These are phyloP conservation scores for Montipora sp. DNA, from an alignment of 64 coral and sea anemone genomes.

Conservation along the genomic window DNA sequence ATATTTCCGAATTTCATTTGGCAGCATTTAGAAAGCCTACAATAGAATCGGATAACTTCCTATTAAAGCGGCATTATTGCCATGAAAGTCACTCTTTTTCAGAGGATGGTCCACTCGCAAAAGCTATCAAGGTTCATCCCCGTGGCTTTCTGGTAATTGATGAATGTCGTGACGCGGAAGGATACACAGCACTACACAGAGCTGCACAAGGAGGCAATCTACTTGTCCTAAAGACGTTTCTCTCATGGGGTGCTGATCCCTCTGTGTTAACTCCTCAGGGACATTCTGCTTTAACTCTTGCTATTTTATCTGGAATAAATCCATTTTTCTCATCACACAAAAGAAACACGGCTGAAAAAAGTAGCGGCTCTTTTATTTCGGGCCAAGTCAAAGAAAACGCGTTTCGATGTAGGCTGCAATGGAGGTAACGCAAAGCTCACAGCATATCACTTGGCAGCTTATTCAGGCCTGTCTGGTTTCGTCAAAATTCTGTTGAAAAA, in stretches of 20 bases:
- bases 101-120: constrained; percentile 55
- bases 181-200: constrained; percentile 67
- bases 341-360: neutral
- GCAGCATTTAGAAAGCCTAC: constrained; percentile 42
- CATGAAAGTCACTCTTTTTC: neutral
- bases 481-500: neutral
- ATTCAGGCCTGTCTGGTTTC: constrained; percentile 1
- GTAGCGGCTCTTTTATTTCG: neutral
- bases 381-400: neutral
- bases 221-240: constrained; percentile 27
- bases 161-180: constrained; percentile 69
- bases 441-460: constrained; percentile 35
- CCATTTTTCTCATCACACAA: neutral
- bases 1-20: constrained; percentile 60
- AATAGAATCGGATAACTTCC: neutral
- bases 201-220: constrained; percentile 80
- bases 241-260: constrained; percentile 45
- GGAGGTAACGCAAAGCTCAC: neutral
- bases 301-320: constrained; percentile 9
- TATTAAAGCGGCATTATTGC: neutral
- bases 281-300: constrained; percentile 30
- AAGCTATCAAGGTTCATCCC: constrained; percentile 75
- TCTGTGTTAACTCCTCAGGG: neutral
- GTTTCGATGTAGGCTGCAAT: constrained; percentile 3
- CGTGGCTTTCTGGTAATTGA: constrained; percentile 25